Percentiles rank a stretch among this genome's conserved stretches.
phyloP scores from a whole-genome alignment of 2,797 vertebrate species.

The Melanotaenia maccullochi region DNA sequence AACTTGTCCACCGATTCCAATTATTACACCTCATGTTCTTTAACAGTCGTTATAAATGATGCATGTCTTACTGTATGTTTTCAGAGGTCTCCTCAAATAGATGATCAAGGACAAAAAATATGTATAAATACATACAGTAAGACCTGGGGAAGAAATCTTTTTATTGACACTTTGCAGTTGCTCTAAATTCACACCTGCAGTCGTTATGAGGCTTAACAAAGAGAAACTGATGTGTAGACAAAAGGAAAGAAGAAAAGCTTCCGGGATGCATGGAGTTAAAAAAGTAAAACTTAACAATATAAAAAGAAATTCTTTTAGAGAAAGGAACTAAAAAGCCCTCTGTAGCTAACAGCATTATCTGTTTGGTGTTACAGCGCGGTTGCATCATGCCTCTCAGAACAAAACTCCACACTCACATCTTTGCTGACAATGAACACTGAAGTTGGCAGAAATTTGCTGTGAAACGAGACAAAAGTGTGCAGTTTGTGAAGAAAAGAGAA shows the following conservation, averaged over 20 bases:
- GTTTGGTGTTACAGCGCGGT: conserved; percentile 85
- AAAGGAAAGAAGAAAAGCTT: conserved; percentile 44
- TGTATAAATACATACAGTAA: conserved; percentile 24
- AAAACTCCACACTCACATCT: conserved; percentile 84
- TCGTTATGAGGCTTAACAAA: conserved; percentile 51
- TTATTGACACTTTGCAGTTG: conserved; percentile 19
- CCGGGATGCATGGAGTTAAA: conserved; percentile 73
- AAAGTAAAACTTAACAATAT: conserved; percentile 84
- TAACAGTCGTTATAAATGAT: conserved; percentile 51
- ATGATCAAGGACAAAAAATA: conserved; percentile 37
- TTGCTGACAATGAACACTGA: conserved; percentile 87
- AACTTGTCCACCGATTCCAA: conserved; percentile 26
- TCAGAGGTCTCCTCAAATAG: conserved; percentile 38
- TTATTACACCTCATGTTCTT: conserved; percentile 40
- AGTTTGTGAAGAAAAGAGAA: conserved; percentile 78
- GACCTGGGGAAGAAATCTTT: conserved; percentile 25
- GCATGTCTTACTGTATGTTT: conserved; percentile 31
- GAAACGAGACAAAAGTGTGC: conserved; percentile 85
- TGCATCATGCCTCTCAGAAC: conserved; percentile 87
- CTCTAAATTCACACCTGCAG: conserved; percentile 40
- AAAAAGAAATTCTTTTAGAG: conserved; percentile 82
- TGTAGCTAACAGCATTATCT: conserved; percentile 86
- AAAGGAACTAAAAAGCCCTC: conserved; percentile 84
- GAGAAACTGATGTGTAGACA: conserved; percentile 58
- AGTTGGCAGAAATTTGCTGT: conserved; percentile 86